Evolutionary conservation across 2,797 vertebrate species (phyloP).

Genomic region (Pipistrellus nathusii): DNA sequence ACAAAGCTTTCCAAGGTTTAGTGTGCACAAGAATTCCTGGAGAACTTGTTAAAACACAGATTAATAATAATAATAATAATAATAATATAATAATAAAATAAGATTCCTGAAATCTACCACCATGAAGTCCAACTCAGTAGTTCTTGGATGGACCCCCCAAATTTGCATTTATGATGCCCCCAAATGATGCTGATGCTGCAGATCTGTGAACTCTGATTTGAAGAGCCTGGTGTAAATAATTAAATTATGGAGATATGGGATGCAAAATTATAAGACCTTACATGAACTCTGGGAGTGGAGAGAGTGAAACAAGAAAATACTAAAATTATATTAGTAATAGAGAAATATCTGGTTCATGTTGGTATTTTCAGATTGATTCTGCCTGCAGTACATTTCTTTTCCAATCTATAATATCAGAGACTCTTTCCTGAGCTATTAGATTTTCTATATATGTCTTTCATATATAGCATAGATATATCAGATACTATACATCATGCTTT

Average conservation of each 20-base stretch:
- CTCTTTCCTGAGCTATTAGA: not conserved
- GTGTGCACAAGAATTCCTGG: not conserved
- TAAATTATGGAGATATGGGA: not conserved
- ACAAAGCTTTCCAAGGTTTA: not conserved
- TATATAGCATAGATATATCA: not conserved
- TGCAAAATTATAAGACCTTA: not conserved
- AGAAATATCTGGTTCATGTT: not conserved
- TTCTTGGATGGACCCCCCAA: not conserved
- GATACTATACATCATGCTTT: not conserved
- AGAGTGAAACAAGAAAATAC: not conserved
- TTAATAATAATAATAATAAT: too few species aligned
- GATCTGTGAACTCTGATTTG: not conserved
- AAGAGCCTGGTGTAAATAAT: not conserved
- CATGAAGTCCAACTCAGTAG: not conserved
- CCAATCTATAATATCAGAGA: not conserved
- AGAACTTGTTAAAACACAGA: not conserved
- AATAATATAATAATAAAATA: too few species aligned
- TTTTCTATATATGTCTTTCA: not conserved
- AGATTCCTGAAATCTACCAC: not conserved
- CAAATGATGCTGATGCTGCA: rapidly evolving
- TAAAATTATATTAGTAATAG: not conserved
- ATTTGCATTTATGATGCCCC: not conserved
- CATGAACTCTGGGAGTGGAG: not conserved
- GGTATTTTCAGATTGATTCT: slow-evolving; percentile 2
- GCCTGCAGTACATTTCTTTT: not conserved